These are phyloP conservation scores for Rhizoglyphus robini DNA, from an alignment of 1,140 invertebrate species.

Conservation along the genomic window DNA sequence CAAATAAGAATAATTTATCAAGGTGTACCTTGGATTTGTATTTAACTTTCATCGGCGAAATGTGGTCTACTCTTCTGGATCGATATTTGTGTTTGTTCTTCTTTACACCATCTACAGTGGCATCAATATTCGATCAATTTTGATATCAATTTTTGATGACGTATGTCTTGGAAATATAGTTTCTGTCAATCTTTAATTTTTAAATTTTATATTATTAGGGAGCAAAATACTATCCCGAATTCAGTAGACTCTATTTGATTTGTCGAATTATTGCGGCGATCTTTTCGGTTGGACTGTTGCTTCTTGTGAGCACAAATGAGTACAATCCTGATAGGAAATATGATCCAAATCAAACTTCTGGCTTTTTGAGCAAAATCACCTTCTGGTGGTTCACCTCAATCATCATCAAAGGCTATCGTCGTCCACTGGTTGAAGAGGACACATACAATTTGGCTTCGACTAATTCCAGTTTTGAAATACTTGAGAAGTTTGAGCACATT, in stretches of 20 bases:
- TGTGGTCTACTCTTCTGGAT: constrained; percentile 19
- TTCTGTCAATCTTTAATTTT: too few relatives aligned
- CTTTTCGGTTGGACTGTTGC: neutral
- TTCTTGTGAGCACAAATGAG: neutral
- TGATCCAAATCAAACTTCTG: constrained; percentile 41
- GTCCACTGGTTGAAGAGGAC: constrained; percentile 14
- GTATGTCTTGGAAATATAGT: too few relatives aligned
- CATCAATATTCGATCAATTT: constrained; percentile 16
- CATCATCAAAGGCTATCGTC: constrained; percentile 12
- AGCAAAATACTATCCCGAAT: neutral
- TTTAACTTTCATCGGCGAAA: constrained; percentile 15
- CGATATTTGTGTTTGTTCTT: constrained; percentile 19
- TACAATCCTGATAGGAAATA: neutral
- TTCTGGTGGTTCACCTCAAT: constrained; percentile 78
- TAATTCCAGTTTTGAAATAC: neutral
- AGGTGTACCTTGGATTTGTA: neutral
- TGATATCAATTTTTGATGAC: constrained; percentile 4
- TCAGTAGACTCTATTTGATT: neutral
- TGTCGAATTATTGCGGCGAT: neutral
- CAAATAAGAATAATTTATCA: neutral
- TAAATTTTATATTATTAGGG: too few relatives aligned
- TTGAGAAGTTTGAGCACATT: neutral
- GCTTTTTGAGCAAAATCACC: constrained; percentile 69
- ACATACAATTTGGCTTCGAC: neutral
- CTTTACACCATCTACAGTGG: constrained; percentile 1